Percentiles rank a stretch among this genome's conserved stretches.
These are phyloP conservation scores for Eilema griseolum DNA, from an alignment of 2,888 invertebrate species.

Conservation along the genomic window DNA sequence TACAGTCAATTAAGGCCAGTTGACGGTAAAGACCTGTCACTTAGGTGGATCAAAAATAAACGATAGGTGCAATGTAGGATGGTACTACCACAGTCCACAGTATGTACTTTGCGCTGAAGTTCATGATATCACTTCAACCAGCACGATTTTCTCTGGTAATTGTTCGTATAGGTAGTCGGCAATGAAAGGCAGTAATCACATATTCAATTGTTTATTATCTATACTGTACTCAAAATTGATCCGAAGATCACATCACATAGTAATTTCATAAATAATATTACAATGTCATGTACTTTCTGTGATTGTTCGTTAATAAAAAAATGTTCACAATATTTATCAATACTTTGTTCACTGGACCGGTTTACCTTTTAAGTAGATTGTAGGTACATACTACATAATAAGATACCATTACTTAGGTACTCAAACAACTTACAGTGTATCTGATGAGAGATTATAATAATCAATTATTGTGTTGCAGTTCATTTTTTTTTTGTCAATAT, in stretches of 20 bases:
- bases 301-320: constrained; percentile 86
- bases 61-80: too few relatives aligned
- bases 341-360: constrained; percentile 87
- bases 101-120: too few relatives aligned
- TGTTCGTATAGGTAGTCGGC: not conserved
- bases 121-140: too few relatives aligned
- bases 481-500: constrained; percentile 84
- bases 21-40: too few relatives aligned
- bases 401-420: constrained; percentile 81
- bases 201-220: constrained; percentile 91
- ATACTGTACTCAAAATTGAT: constrained; percentile 92
- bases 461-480: constrained; percentile 86
- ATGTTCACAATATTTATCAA: constrained; percentile 86
- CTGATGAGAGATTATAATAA: constrained; percentile 82
- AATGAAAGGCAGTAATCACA: constrained; percentile 83
- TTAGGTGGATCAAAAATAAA: too few relatives aligned
- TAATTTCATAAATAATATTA: constrained; percentile 89
- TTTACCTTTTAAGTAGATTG: constrained; percentile 81
- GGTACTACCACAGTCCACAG: too few relatives aligned
- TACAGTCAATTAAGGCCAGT: too few relatives aligned
- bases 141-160: not conserved
- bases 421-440: constrained; percentile 85
- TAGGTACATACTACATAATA: constrained; percentile 81
- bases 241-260: constrained; percentile 91
- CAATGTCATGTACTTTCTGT: constrained; percentile 88